Evolutionary conservation across 2,888 invertebrate species (phyloP).

Genomic region (Ischnus inquisitorius): DNA sequence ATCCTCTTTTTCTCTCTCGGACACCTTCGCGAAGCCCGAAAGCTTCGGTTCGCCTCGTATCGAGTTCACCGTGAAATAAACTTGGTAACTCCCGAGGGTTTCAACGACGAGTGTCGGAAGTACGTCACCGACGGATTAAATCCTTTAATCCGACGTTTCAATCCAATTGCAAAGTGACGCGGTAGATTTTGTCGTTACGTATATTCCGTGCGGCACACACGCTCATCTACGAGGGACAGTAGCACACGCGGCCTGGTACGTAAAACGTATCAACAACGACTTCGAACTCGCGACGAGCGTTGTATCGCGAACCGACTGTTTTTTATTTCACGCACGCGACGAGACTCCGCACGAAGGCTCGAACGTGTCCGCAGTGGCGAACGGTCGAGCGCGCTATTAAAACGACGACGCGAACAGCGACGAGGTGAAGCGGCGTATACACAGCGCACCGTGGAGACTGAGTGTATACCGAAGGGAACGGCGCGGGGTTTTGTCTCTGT

Average conservation of each 20-base stretch:
- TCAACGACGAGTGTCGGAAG: neutral
- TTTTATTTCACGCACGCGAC: neutral
- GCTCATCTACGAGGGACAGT: neutral
- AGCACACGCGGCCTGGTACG: neutral
- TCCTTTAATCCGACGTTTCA: conserved; percentile 21
- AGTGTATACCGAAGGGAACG: conserved; percentile 54
- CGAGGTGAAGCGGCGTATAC: conserved; percentile 11
- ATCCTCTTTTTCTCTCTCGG: neutral
- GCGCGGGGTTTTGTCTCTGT: conserved; percentile 23
- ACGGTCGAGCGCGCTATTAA: conserved; percentile 55
- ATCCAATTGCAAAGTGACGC: conserved; percentile 56
- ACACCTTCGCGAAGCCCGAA: conserved; percentile 3
- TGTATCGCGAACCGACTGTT: neutral
- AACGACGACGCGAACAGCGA: conserved; percentile 34
- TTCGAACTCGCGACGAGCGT: neutral
- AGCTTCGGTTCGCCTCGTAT: neutral
- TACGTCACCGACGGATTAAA: conserved; percentile 31
- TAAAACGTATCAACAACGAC: neutral
- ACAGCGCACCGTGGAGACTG: neutral
- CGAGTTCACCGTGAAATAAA: conserved; percentile 8
- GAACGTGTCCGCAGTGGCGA: conserved; percentile 44
- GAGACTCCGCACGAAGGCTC: conserved; percentile 3
- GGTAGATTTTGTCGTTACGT: conserved; percentile 8
- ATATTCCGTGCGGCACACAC: neutral
- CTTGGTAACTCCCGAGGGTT: conserved; percentile 19